Evolutionary conservation across 2,113 vertebrate genomes (phyloP), one percentile per base, ranked within the genome.

Genomic region (Microcebus murinus): DNA sequence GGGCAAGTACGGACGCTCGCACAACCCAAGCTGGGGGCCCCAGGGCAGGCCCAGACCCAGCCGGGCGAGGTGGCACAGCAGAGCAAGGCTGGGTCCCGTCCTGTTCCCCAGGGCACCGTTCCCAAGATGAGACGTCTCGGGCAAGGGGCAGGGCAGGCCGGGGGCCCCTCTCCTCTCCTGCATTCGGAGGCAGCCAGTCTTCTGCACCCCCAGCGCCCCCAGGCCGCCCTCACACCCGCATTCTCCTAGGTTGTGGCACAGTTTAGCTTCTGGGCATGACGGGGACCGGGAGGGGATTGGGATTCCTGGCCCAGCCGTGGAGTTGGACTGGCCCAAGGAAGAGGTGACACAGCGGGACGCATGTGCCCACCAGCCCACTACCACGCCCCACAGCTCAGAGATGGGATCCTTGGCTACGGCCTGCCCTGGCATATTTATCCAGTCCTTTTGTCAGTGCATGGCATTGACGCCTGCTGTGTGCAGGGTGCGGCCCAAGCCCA

Each of bases 1-100:
- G 88, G 85, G 94, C 88, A 99, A 98, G 99, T 99, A 98, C 0
- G 98, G 96, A 82, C 6, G 3, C n/a, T 4, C 34, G 2, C n/a
- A 11, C 23, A 21, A 29, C 1, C 34, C 48, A 8, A 21, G 63
- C 25, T 48, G 4, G 4, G 36, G 36, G 7, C 42, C n/a, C 31
- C 68, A 55, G 48, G 84, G 59, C 11, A 63, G 55, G 55, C 48
- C 70, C 57, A 15, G 34, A 0, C 17, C 42, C 42, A 8, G 55
- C 4, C 5, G 10, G 55, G 27, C n/a, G 71, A 14, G 18, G 57
- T 8, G 93, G 50, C 23, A 17, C 11, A 23, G 59, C 50, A 0
- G 8, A 73, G 73, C 21, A n/a, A 45, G 73, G 25, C 67, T 27
- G 55, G 23, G n/a, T 65, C 29, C 36, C 34, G 29, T 50, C 34